Percentiles rank a stretch among this genome's conserved stretches.
These are phyloP conservation scores for Palloptera scutellata DNA, from an alignment of 2,888 invertebrate species.

Conservation along the genomic window DNA sequence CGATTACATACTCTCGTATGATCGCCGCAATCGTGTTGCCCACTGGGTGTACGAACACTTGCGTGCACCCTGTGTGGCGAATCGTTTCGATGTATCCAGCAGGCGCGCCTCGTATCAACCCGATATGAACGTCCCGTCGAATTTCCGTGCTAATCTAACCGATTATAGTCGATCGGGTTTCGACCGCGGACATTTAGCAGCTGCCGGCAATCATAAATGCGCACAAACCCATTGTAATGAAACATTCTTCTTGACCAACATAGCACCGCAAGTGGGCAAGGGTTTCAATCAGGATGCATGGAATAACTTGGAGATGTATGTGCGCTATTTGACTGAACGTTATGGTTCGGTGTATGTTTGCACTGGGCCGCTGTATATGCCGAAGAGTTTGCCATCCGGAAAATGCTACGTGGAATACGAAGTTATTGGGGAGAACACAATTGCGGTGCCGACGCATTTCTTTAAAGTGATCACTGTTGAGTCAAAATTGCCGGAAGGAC, in stretches of 20 bases:
- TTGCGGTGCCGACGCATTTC: constrained; percentile 98
- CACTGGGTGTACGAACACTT: constrained; percentile 98
- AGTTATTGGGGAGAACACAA: constrained; percentile 89
- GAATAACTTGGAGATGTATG: constrained; percentile 86
- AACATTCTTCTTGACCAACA: constrained; percentile 91
- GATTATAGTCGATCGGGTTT: constrained; percentile 92
- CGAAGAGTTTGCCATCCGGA: constrained; percentile 71
- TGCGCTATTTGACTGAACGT: constrained; percentile 74
- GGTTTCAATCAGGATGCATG: constrained; percentile 91
- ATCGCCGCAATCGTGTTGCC: constrained; percentile 83
- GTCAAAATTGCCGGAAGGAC: constrained; percentile 67
- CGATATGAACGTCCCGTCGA: constrained; percentile 82
- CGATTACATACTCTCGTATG: constrained; percentile 92
- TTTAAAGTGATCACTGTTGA: constrained; percentile 92
- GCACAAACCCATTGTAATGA: constrained; percentile 83
- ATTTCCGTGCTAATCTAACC: constrained; percentile 79
- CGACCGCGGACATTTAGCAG: constrained; percentile 94
- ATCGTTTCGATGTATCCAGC: constrained; percentile 74
- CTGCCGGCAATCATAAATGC: constrained; percentile 90
- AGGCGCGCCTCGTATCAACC: constrained; percentile 81
- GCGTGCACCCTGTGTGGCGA: constrained; percentile 73
- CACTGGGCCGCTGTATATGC: constrained; percentile 88
- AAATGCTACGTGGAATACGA: constrained; percentile 88
- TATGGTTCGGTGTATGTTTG: constrained; percentile 86
- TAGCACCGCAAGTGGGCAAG: constrained; percentile 93